Evolutionary conservation across 1,140 invertebrate genomes (phyloP), one percentile per base, ranked within the genome.

Genomic region (Drosophila funebris): DNA sequence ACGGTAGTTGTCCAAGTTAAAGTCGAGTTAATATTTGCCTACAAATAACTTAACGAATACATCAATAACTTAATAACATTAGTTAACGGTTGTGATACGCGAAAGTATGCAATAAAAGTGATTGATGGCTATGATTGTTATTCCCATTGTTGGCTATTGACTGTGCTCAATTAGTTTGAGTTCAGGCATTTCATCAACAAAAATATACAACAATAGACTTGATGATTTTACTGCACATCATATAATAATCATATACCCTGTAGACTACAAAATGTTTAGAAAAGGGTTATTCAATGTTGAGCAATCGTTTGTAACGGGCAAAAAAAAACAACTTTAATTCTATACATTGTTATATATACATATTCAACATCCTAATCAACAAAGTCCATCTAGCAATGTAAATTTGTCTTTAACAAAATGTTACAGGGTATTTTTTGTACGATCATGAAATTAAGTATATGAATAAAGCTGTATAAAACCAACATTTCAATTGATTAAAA

Each of bases 21-120:
- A 70, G 39, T 44, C 16, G 22, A 48, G 60, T 46, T 46, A 70
- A 70, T 62, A 58, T 68, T 68, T 33, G 36, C 16, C n/a, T 9
- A 50, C 33, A 33, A 52, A 29, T 60, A 66, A 29, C 31, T 41
- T 41, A 43, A 41, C 33, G 33, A 13, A 53, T 37, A 71, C 50
- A 69, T 61, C 27, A 52, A 33, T 52, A 52, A 33, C 48, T 52
- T 33, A 52, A 52, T 13, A 33, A 52, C 48, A 33, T 52, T 33
- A 52, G 27, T 52, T 52, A 52, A 36, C 48, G 8, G 6, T 14
- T 53, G 33, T 48, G 58, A 66, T 68, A 69, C 74, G 43, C 61
- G 87, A 75, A 85, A 87, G 81, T 87, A 85, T 87, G 81, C 81
- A 85, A 85, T 85, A 87, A 78, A 85, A 71, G 72, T 85, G 81